Conservation (phyloP, 2,888 invertebrate genomes). For the Dynastes maya region DNA sequence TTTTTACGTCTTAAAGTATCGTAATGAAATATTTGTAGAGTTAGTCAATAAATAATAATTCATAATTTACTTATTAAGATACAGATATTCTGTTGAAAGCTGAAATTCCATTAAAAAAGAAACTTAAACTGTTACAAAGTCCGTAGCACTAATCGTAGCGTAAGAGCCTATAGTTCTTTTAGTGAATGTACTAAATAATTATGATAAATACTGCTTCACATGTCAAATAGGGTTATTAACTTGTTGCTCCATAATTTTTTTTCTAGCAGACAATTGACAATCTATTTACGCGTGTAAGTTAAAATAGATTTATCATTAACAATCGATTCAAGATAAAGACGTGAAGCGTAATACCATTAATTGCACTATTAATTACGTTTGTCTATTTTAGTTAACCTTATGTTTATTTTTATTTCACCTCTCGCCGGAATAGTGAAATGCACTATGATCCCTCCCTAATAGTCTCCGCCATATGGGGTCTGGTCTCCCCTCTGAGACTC, state of each 20-base stretch:
- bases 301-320: constrained; percentile 39
- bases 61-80: too few relatives aligned
- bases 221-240: not conserved
- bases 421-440: constrained; percentile 48
- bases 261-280: not conserved
- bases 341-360: constrained; percentile 45
- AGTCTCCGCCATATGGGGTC: constrained; percentile 55
- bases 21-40: too few relatives aligned
- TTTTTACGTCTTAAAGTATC: too few relatives aligned
- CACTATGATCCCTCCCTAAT: constrained; percentile 56
- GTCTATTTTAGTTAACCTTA: constrained; percentile 49
- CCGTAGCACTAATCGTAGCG: too few relatives aligned
- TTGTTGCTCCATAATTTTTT: too few relatives aligned
- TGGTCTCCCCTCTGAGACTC: constrained; percentile 54
- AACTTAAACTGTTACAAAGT: too few relatives aligned
- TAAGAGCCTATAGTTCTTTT: too few relatives aligned
- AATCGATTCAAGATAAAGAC: constrained; percentile 29
- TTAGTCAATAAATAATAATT: too few relatives aligned
- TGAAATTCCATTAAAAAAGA: too few relatives aligned
- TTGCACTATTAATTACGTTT: constrained; percentile 49
- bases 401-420: constrained; percentile 48
- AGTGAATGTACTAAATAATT: too few relatives aligned
- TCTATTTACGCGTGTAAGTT: constrained; percentile 10
- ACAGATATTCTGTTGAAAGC: too few relatives aligned
- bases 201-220: too few relatives aligned